phyloP scores from a whole-genome alignment of 1,140 invertebrate species.

The Eriosoma lanigerum region DNA sequence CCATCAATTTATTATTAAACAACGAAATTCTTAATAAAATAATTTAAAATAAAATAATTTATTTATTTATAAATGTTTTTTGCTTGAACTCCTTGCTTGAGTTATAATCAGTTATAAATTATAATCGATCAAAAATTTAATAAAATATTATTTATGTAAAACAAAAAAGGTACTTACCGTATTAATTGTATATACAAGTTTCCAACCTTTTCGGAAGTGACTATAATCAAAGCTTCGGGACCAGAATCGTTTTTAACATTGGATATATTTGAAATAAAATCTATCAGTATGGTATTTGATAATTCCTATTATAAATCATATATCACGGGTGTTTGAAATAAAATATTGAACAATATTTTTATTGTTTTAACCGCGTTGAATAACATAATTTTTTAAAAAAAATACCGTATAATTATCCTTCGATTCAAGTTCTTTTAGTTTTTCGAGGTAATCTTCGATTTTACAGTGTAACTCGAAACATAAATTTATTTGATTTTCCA shows the following conservation, averaged over 20 bases:
- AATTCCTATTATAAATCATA: neutral
- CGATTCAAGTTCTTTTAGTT: neutral
- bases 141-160: too few species aligned
- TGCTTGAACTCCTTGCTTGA: too few species aligned
- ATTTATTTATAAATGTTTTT: too few species aligned
- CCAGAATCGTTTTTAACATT: neutral
- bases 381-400: too few species aligned
- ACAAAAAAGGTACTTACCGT: neutral
- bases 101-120: too few species aligned
- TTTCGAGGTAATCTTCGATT: neutral
- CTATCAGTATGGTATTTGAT: neutral
- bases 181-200: neutral
- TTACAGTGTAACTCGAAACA: neutral
- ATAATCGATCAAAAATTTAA: too few species aligned
- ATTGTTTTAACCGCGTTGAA: too few species aligned
- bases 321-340: too few species aligned
- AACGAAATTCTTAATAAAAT: too few species aligned
- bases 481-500: conserved; percentile 29
- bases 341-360: too few species aligned
- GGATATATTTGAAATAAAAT: conserved; percentile 13
- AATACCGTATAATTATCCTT: neutral
- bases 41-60: too few species aligned
- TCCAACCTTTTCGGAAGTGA: neutral
- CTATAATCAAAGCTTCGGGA: conserved; percentile 14
- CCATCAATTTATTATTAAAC: too few species aligned